phyloP scores from a whole-genome alignment of 2,113 vertebrate species.

The Candoia aspera region DNA sequence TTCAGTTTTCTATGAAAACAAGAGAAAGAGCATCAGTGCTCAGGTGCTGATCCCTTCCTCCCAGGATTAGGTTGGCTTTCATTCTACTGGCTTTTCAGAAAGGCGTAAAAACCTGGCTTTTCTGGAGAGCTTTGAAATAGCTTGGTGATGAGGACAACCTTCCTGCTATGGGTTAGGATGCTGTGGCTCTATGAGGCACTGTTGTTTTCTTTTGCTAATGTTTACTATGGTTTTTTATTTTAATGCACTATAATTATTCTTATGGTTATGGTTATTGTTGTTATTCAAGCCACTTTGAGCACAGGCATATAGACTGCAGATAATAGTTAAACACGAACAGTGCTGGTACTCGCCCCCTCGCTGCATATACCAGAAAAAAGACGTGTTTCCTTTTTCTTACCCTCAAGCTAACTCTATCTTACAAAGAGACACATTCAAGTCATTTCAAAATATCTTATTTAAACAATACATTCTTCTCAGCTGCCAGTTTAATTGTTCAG shows the following conservation, averaged over 20 bases:
- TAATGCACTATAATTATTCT: neutral
- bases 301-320: neutral
- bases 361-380: neutral
- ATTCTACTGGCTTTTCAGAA: neutral
- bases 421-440: neutral
- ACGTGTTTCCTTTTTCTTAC: neutral
- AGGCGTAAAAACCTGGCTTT: neutral
- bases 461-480: neutral
- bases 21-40: neutral
- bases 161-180: neutral
- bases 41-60: neutral
- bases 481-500: neutral
- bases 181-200: neutral
- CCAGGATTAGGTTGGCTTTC: neutral
- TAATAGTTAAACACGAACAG: neutral
- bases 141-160: neutral
- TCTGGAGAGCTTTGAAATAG: neutral
- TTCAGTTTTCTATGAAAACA: neutral
- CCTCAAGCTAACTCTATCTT: neutral
- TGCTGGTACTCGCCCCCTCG: neutral
- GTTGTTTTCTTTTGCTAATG: neutral
- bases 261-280: neutral
- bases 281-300: neutral
- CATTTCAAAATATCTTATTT: neutral
- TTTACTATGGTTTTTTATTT: neutral